Evolutionary conservation across 2,113 vertebrate species (phyloP), one percentile per base, ranked within the genome.

Genomic region (Trogon surrucura): DNA sequence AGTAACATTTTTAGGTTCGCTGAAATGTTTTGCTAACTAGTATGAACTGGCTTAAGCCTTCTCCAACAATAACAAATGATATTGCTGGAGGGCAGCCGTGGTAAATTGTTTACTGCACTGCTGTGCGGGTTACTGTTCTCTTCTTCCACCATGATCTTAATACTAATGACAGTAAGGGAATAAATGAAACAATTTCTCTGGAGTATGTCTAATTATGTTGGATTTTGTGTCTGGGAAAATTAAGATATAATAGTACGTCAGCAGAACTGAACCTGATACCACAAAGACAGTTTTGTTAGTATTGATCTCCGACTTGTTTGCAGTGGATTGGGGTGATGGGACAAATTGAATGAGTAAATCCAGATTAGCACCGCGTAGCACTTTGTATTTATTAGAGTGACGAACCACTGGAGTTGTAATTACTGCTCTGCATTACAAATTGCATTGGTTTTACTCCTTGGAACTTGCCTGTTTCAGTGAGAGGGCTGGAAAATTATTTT

Each of bases 171-270:
- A 81, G n/a, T 94, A 91, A 70, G 80, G 56, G 66, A 93, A 86
- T 77, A 92, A 94, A 87, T 88, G 57, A 94, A 94, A 94, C 61
- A 69, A 73, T 81, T 96, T 96, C 74, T 95, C 44, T 50, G 73
- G 91, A 92, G 65, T 92, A 48, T 72, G 74, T 78, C 83, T 97
- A 93, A 97, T 97, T 86, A 67, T 41, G 78, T 96, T 93, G 97
- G 92, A 96, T 97, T 97, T 95, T 96, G 73, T 89, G 79, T 93
- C 86, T 58, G 70, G 71, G 81, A 96, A 97, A 96, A 94, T 97
- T 92, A 95, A 81, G 89, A 72, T 71, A 47, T 88, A 91, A 90
- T 84, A 92, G 82, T 73, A 75, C 3, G 0, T 91, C 84, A 95
- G 78, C 45, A 89, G 86, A 83, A 91, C 47, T 92, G 75, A 94